Evolutionary conservation across 2,113 vertebrate genomes (phyloP).

Genomic region (Holacanthus passer): DNA sequence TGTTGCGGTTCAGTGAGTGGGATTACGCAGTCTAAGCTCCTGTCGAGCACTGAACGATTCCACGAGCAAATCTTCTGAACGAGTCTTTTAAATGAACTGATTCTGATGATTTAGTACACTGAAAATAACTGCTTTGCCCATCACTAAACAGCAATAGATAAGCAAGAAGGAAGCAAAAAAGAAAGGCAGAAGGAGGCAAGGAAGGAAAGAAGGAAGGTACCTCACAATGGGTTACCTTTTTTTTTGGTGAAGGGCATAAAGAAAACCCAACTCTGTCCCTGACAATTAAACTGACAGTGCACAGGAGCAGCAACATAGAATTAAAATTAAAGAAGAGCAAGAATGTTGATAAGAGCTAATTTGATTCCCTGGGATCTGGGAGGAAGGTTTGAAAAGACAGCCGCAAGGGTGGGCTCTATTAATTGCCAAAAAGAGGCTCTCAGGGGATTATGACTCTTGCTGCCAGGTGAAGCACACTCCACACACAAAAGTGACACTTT

Average conservation of each 20-base stretch:
- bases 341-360: conserved; percentile 58
- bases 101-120: too few relatives aligned
- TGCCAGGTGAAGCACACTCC: conserved; percentile 50
- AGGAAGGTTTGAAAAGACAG: conserved; percentile 46
- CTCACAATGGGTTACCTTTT: neutral
- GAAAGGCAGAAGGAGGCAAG: neutral
- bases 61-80: too few relatives aligned
- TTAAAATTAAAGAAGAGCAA: conserved; percentile 55
- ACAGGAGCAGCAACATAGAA: conserved; percentile 35
- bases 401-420: conserved; percentile 31
- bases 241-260: conserved; percentile 4
- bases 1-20: too few relatives aligned
- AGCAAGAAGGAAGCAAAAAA: neutral
- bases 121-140: too few relatives aligned
- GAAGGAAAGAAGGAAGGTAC: neutral
- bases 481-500: conserved; percentile 25
- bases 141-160: too few relatives aligned
- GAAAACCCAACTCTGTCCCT: conserved; percentile 5
- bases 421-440: conserved; percentile 50
- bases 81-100: too few relatives aligned
- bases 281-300: conserved; percentile 33
- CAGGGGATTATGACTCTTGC: conserved; percentile 49
- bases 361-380: conserved; percentile 48
- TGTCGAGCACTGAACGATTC: too few relatives aligned
- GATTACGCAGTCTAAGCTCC: too few relatives aligned